Conservation (phyloP, 2,797 vertebrate species). For the Aulostomus chinensis region DNA sequence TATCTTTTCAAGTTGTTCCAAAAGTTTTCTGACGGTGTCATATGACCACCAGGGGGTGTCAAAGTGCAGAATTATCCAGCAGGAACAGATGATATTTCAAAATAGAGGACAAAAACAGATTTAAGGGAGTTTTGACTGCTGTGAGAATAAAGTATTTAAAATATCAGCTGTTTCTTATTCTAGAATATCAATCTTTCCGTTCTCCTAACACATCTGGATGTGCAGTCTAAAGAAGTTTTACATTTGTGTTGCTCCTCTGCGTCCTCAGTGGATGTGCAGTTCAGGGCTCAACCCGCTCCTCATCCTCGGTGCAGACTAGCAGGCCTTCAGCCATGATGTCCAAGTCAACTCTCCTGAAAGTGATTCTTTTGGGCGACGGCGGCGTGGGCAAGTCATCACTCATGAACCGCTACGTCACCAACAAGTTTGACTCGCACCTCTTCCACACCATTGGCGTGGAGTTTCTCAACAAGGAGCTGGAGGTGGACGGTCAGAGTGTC, state of each 20-base stretch:
- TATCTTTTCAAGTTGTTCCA: no score
- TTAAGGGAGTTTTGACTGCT: no score
- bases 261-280: background rate
- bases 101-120: no score
- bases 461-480: constrained; percentile 95
- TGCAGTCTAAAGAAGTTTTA: no score
- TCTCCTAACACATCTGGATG: no score
- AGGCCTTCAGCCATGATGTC: constrained; percentile 74
- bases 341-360: constrained; percentile 93
- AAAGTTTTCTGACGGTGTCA: no score
- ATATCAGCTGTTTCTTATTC: no score
- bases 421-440: constrained; percentile 94
- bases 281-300: constrained; percentile 5
- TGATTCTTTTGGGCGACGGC: constrained; percentile 95
- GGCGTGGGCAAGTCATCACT: constrained; percentile 97
- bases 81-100: no score
- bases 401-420: constrained; percentile 97
- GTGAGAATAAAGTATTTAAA: no score
- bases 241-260: no score
- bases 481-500: constrained; percentile 90
- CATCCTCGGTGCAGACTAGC: accelerated
- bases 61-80: background rate
- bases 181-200: no score
- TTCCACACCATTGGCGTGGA: constrained; percentile 99
- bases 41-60: background rate